Conservation (phyloP, 92 coral and sea anemone species). For the Galaxea fascicularis region DNA sequence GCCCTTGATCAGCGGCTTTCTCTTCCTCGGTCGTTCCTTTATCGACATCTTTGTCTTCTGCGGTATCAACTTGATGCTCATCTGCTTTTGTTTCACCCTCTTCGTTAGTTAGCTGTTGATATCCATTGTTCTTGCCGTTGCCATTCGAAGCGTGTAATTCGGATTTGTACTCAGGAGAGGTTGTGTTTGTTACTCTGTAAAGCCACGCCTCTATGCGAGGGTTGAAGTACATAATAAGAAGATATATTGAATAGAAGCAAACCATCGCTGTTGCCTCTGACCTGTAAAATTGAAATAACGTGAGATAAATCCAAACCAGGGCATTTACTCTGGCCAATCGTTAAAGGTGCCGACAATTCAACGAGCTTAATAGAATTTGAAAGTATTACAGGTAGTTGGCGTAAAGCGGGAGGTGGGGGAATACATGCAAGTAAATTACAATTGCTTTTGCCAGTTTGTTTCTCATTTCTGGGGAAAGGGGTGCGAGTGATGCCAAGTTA, state of each 20-base stretch:
- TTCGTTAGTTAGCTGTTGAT: constrained; percentile 4
- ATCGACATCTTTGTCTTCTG: constrained; percentile 14
- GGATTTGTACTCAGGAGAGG: constrained; percentile 83
- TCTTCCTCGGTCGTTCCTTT: constrained; percentile 34
- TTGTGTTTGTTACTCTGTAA: constrained; percentile 90
- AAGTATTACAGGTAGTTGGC: too few species aligned
- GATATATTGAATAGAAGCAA: constrained; percentile 91
- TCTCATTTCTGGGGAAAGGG: too few species aligned
- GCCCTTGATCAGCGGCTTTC: background rate
- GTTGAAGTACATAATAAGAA: constrained; percentile 95
- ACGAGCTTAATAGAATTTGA: too few species aligned
- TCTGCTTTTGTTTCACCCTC: constrained; percentile 5
- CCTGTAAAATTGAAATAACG: constrained; percentile 51
- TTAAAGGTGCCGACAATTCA: too few species aligned
- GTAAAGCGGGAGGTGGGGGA: too few species aligned
- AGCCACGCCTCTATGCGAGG: constrained; percentile 89
- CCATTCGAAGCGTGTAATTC: constrained; percentile 75
- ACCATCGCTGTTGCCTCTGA: constrained; percentile 99
- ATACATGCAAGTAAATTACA: too few species aligned
- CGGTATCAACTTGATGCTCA: constrained; percentile 12
- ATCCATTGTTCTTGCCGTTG: constrained; percentile 32
- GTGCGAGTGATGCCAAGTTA: too few species aligned
- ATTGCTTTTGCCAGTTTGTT: too few species aligned
- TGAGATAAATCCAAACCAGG: too few species aligned
- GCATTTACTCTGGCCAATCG: too few species aligned